Conservation (phyloP, 1,140 invertebrate species). For the Condylostylus longicornis region DNA sequence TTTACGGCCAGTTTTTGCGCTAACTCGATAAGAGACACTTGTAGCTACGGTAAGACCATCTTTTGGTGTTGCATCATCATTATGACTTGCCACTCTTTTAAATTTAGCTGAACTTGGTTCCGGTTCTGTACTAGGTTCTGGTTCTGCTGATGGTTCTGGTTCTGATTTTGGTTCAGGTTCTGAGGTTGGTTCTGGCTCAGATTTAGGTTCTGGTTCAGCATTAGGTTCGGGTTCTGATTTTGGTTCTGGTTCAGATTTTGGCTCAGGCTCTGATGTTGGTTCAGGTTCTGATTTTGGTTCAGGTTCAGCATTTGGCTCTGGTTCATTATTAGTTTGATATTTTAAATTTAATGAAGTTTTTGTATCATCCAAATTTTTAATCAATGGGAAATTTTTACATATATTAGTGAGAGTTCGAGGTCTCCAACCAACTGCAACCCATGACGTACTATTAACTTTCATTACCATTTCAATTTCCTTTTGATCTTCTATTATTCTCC, state of each 20-base stretch:
- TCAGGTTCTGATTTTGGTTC: constrained; percentile 29
- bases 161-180: constrained; percentile 34
- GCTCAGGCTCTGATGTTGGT: constrained; percentile 31
- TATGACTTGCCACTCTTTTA: constrained; percentile 38
- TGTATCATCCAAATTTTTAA: constrained; percentile 36
- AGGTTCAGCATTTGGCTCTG: constrained; percentile 20
- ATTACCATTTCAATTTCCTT: constrained; percentile 73
- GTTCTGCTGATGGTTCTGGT: constrained; percentile 31
- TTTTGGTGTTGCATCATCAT: constrained; percentile 32
- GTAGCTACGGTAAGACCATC: constrained; percentile 51
- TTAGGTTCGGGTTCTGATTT: constrained; percentile 33
- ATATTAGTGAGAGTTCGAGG: constrained; percentile 51
- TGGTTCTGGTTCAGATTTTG: constrained; percentile 34
- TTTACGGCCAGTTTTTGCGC: constrained; percentile 31
- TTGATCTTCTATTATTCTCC: constrained; percentile 62
- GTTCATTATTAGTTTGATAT: constrained; percentile 19
- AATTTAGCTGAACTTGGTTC: constrained; percentile 35
- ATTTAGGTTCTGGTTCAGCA: constrained; percentile 34
- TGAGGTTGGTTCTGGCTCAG: constrained; percentile 33
- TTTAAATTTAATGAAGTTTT: constrained; percentile 17
- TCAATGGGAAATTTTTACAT: constrained; percentile 61
- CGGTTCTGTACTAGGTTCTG: constrained; percentile 33
- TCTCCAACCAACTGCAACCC: constrained; percentile 73
- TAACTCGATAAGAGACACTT: constrained; percentile 56
- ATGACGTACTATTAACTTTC: constrained; percentile 67